phyloP scores from a whole-genome alignment of 2,113 vertebrate genomes.

The Cnemophilus loriae region DNA sequence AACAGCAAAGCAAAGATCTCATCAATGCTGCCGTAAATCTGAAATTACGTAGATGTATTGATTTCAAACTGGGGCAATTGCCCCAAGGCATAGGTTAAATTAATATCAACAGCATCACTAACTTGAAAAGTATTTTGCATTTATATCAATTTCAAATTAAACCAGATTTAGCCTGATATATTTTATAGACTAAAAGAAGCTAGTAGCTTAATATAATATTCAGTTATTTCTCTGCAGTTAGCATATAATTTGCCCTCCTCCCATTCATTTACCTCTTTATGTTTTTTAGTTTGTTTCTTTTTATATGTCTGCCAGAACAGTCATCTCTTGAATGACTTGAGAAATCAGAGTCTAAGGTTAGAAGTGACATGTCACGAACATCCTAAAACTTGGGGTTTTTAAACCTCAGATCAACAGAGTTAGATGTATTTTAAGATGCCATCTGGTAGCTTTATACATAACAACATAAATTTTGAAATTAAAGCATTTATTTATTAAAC shows the following conservation, averaged over 20 bases:
- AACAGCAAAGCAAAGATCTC: neutral
- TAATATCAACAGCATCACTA: neutral
- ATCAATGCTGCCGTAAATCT: neutral
- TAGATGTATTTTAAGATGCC: conserved; percentile 22
- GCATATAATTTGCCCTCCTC: neutral
- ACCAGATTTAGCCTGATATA: neutral
- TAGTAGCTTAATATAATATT: neutral
- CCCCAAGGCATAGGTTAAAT: neutral
- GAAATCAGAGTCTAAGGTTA: conserved; percentile 26
- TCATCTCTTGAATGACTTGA: neutral
- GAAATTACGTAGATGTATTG: neutral
- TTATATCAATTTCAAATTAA: neutral
- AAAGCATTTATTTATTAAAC: neutral
- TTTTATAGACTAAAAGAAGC: neutral
- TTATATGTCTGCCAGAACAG: neutral
- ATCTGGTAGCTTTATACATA: conserved; percentile 32
- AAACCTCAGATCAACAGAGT: neutral
- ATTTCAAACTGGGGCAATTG: neutral
- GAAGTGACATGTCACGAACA: neutral
- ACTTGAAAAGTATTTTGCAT: neutral
- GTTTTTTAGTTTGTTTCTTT: neutral
- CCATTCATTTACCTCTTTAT: neutral
- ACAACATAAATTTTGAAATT: neutral
- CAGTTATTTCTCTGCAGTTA: neutral
- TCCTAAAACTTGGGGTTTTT: neutral